Conservation (phyloP, 2,113 vertebrate species). For the Aspiorhynchus laticeps region DNA sequence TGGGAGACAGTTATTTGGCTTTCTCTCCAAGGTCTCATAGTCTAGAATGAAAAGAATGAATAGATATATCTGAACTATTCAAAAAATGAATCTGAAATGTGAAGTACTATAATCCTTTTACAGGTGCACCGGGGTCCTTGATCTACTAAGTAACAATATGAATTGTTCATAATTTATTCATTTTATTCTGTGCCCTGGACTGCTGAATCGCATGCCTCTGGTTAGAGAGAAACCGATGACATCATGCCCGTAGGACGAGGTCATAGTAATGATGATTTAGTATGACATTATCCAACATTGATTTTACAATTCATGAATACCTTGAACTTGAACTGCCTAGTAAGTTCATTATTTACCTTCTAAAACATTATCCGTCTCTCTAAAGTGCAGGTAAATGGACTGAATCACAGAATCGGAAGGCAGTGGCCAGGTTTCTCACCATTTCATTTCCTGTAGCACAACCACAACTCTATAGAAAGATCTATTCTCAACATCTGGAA, state of each 20-base stretch:
- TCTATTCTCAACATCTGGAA: background rate
- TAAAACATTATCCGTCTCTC: background rate
- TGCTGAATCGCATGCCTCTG: background rate
- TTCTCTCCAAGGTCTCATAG: background rate
- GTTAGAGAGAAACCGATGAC: background rate
- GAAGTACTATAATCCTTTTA: background rate
- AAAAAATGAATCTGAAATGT: background rate
- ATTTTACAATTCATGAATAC: background rate
- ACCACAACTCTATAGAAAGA: background rate
- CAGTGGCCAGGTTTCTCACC: background rate
- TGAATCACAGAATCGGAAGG: background rate
- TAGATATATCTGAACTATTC: background rate
- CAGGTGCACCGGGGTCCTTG: background rate
- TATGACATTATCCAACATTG: background rate
- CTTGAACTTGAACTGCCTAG: background rate
- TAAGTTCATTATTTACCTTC: slow-evolving; percentile 2
- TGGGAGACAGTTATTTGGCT: background rate
- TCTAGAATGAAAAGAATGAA: background rate
- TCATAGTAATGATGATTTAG: background rate
- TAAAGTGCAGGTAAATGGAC: slow-evolving; percentile 1
- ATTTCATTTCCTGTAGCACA: background rate
- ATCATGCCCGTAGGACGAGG: background rate
- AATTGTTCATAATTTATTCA: background rate
- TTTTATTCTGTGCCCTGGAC: background rate
- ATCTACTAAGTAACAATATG: background rate